Percentiles rank a stretch among this genome's conserved stretches.
Evolutionary conservation across 2,797 vertebrate genomes (phyloP).

Genomic region (Lemur catta): DNA sequence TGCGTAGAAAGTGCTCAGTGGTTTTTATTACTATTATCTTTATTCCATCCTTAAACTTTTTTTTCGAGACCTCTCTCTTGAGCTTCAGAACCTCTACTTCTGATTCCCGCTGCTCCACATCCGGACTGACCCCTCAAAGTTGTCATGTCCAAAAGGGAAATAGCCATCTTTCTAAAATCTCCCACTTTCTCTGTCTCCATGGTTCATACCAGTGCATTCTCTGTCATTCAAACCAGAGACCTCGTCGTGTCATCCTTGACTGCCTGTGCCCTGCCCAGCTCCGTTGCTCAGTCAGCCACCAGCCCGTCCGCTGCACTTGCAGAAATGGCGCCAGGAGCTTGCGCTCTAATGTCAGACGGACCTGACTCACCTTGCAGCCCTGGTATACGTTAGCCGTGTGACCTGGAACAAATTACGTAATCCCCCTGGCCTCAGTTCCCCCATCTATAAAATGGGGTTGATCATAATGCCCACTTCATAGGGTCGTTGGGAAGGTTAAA

Average conservation of each 20-base stretch:
- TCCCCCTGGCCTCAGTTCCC: neutral
- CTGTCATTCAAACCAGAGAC: neutral
- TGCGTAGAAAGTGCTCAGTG: neutral
- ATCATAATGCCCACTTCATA: neutral
- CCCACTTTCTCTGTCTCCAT: neutral
- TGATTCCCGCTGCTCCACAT: neutral
- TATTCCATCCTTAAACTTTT: neutral
- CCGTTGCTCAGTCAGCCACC: fast-evolving
- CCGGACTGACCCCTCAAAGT: neutral
- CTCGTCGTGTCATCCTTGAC: neutral
- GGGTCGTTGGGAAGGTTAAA: neutral
- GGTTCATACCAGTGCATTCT: too few relatives aligned
- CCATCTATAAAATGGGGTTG: neutral
- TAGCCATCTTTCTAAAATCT: neutral
- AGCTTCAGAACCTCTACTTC: neutral
- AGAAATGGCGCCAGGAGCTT: neutral
- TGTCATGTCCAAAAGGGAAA: neutral
- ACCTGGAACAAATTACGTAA: neutral
- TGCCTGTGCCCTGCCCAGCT: fast-evolving
- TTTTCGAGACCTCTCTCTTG: neutral
- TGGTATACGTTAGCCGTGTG: neutral
- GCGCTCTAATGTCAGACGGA: neutral
- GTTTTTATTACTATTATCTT: neutral
- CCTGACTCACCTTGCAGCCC: neutral
- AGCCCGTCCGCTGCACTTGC: neutral